Conservation (phyloP, 2,113 vertebrate genomes). For the Oryzias celebensis region DNA sequence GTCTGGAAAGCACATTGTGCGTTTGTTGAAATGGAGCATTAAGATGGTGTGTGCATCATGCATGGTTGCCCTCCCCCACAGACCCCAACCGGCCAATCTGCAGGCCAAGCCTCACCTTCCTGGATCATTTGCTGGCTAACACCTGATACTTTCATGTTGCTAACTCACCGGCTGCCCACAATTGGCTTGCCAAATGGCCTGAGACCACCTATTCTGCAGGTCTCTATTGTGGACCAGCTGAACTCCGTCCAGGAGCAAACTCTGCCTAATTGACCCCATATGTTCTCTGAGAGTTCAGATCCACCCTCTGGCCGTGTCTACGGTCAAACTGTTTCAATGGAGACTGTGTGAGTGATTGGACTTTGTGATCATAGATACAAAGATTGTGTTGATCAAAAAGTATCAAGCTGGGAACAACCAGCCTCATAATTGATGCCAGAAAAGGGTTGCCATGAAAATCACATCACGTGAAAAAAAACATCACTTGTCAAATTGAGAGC, state of each 20-base stretch:
- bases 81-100: conserved; percentile 62
- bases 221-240: conserved; percentile 73
- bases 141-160: conserved; percentile 77
- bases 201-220: conserved; percentile 77
- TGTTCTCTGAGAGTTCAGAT: conserved; percentile 72
- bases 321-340: conserved; percentile 51
- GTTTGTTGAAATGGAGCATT: conserved; percentile 14
- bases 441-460: conserved; percentile 2
- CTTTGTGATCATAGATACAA: conserved; percentile 57
- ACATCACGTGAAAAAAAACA: not conserved
- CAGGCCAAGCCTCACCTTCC: conserved; percentile 65
- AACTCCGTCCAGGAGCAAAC: conserved; percentile 73
- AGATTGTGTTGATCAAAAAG: conserved; percentile 46
- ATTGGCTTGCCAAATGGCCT: conserved; percentile 78
- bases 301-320: conserved; percentile 56
- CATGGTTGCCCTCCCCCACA: conserved; percentile 22
- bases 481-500: conserved; percentile 18
- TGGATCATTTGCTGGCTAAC: conserved; percentile 79
- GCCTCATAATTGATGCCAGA: conserved; percentile 15
- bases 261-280: conserved; percentile 79
- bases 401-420: conserved; percentile 39
- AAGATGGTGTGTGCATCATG: conserved; percentile 16
- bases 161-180: conserved; percentile 69
- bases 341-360: conserved; percentile 37
- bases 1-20: not conserved